Conservation (phyloP, 2,113 vertebrate species). For the Cyprinus carpio region DNA sequence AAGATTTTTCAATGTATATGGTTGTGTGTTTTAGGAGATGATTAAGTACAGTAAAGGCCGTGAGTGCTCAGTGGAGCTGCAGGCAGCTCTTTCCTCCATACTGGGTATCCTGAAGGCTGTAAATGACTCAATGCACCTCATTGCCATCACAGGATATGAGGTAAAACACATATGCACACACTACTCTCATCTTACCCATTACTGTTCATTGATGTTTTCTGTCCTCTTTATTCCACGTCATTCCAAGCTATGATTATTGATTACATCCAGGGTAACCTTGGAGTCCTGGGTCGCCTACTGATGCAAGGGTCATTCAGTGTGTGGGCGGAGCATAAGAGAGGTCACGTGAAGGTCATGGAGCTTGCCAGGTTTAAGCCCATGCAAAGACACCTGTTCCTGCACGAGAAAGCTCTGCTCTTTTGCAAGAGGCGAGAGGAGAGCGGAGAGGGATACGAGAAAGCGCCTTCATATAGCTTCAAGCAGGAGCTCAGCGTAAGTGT, state of each 20-base stretch:
- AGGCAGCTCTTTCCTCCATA: conserved; percentile 92
- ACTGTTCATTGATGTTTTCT: background rate
- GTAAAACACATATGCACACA: conserved; percentile 63
- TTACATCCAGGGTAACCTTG: conserved; percentile 83
- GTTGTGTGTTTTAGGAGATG: conserved; percentile 82
- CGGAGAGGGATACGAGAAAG: conserved; percentile 96
- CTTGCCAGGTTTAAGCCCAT: conserved; percentile 97
- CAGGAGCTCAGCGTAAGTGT: conserved; percentile 88
- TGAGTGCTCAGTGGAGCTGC: conserved; percentile 89
- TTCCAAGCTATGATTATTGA: background rate
- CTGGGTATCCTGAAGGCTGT: conserved; percentile 97
- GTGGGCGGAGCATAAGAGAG: conserved; percentile 96
- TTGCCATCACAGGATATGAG: conserved; percentile 97
- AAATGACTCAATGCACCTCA: conserved; percentile 99
- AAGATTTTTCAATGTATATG: background rate
- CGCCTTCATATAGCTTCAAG: conserved; percentile 97
- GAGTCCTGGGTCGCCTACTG: conserved; percentile 89
- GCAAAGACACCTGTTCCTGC: conserved; percentile 96
- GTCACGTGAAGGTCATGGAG: conserved; percentile 96
- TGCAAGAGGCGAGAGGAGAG: conserved; percentile 95
- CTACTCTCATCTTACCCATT: background rate
- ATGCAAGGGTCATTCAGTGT: conserved; percentile 98
- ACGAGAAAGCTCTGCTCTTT: conserved; percentile 93
- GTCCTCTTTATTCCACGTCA: background rate
- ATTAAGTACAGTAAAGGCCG: conserved; percentile 94